A percentile compares a stretch with the other conserved stretches of the same genome.
phyloP scores from a whole-genome alignment of 2,113 vertebrate genomes.

The Onychorhynchus coronatus region DNA sequence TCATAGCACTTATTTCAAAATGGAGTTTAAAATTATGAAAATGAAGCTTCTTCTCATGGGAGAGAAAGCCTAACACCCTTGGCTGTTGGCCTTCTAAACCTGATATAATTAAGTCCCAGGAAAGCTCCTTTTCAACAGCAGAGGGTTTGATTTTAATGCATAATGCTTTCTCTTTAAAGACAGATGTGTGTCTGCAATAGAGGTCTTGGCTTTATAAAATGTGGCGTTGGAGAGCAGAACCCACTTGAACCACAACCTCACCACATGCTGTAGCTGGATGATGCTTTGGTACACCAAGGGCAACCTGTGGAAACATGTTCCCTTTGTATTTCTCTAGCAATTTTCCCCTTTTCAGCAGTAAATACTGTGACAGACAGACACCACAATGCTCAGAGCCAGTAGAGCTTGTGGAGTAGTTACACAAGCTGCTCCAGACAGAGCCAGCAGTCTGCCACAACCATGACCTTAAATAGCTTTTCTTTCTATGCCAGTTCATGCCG shows the following conservation, averaged over 20 bases:
- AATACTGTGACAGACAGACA: conserved; percentile 10
- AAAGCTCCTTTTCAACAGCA: neutral
- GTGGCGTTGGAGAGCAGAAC: neutral
- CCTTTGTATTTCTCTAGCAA: neutral
- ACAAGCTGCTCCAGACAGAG: conserved; percentile 9
- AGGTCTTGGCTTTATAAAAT: neutral
- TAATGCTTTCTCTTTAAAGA: conserved; percentile 3
- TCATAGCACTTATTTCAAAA: neutral
- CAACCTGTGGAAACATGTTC: neutral
- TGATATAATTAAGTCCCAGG: neutral
- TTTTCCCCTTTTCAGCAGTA: neutral
- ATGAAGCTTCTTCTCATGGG: neutral
- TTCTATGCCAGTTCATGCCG: neutral
- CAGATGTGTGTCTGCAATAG: neutral
- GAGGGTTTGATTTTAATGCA: neutral
- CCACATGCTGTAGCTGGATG: neutral
- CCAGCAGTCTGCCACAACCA: conserved; percentile 19
- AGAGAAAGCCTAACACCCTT: neutral
- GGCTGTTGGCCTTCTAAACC: neutral
- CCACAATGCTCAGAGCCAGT: neutral
- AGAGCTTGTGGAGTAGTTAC: neutral
- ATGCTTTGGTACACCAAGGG: neutral
- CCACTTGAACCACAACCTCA: neutral
- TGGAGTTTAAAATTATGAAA: neutral
- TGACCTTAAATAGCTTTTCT: conserved; percentile 26